Evolutionary conservation across 2,888 invertebrate species (phyloP), one percentile per base, ranked within the genome.

Genomic region (Tethea ocularis): DNA sequence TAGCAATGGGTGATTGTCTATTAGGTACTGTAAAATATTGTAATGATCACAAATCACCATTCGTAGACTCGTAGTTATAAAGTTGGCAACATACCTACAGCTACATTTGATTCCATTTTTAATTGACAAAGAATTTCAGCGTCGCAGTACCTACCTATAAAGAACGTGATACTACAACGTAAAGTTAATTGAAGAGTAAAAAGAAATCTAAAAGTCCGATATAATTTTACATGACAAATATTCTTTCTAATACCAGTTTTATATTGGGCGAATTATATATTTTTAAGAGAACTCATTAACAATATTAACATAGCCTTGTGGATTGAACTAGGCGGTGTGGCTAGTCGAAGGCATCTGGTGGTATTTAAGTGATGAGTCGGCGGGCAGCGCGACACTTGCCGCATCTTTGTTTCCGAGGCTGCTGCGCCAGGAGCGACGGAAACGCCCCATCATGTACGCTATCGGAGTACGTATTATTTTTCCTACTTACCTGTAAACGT

Each of bases 291-390:
- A 78, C 80, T 74, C 78, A 77, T 73, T 80, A 78, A 75, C 75
- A 75, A 74, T 78, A 77, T 73, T 80, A 78, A 75, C 75, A 75
- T 79, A 86, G 79, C 86, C 87, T 88, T 87, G 87, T 68, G 66
- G 67, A 74, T 72, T 78, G 69, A 73, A 73, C 77, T 74, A 73
- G 69, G 65, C 73, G 75, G 69, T 61, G 66, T 68, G 67, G 69
- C 58, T 68, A 63, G 66, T 59, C 59, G 65, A 56, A 57, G 65
- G 58, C 73, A 70, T 67, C 64, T 67, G 68, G 71, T 72, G 74
- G 77, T 91, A 91, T 91, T 90, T 87, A 90, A 90, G 85, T 76
- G 71, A 69, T 70, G 74, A 65, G 62, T 63, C 77, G 72, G 68
- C 63, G 69, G 69, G 65, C 69, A 66, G 63, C 74, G 71, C 81